phyloP scores from a whole-genome alignment of 2,113 vertebrate species.

The Saguinus midas region DNA sequence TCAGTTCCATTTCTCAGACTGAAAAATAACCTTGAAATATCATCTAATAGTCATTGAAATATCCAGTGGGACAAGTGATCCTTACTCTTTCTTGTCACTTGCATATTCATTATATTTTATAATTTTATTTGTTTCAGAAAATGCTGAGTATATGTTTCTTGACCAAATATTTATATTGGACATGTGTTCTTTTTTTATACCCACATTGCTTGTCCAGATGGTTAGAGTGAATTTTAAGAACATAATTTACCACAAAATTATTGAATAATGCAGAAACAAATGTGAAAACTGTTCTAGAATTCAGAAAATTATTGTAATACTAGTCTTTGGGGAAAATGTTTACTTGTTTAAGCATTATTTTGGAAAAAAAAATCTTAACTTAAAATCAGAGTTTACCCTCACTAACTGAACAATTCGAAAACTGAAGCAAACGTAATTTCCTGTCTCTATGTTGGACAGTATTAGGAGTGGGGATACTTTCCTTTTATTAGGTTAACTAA shows the following conservation, averaged over 20 bases:
- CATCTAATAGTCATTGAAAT: neutral
- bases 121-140: neutral
- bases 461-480: neutral
- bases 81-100: neutral
- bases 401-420: neutral
- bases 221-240: neutral
- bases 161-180: neutral
- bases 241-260: neutral
- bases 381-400: neutral
- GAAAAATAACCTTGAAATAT: slow-evolving; percentile 5
- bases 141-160: neutral
- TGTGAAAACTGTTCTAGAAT: neutral
- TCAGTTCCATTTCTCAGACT: neutral
- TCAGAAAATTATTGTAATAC: neutral
- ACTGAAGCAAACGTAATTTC: neutral
- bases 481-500: neutral
- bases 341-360: neutral
- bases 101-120: neutral
- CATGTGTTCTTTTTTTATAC: neutral
- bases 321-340: neutral
- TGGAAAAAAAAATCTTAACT: neutral
- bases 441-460: neutral
- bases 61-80: neutral
- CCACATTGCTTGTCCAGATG: neutral
- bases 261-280: neutral